Evolutionary conservation across 1,140 invertebrate genomes (phyloP).

Genomic region (Neoseiulus cucumeris): DNA sequence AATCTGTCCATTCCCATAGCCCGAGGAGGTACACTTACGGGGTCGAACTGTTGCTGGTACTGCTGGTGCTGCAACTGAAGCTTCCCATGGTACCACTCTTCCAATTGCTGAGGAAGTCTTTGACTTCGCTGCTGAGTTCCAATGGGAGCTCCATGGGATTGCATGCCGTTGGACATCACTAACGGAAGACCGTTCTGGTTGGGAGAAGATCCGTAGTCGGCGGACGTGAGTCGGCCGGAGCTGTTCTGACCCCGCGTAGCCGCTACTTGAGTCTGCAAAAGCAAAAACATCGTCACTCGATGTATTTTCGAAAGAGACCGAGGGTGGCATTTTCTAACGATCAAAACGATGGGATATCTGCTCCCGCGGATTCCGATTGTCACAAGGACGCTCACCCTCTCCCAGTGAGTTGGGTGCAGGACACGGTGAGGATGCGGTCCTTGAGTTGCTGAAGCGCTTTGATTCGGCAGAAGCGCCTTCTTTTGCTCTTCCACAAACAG

Average conservation of each 20-base stretch:
- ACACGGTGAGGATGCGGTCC: not conserved
- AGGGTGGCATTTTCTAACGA: no score
- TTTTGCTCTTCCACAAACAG: not conserved
- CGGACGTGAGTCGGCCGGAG: not conserved
- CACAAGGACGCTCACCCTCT: not conserved
- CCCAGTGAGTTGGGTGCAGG: not conserved
- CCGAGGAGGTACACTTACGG: not conserved
- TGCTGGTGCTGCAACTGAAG: not conserved
- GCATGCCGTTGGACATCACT: not conserved
- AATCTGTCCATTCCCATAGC: no score
- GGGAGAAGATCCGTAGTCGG: not conserved
- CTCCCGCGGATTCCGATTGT: no score
- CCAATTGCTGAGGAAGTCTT: not conserved
- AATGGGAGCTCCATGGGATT: not conserved
- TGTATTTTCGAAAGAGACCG: no score
- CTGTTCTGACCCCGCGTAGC: not conserved
- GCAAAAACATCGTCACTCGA: no score
- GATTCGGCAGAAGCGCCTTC: not conserved
- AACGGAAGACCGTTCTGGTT: constrained; percentile 7
- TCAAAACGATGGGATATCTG: no score
- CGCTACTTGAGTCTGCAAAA: not conserved
- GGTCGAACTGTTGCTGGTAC: constrained; percentile 4
- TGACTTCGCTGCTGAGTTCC: not conserved
- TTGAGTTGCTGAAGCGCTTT: no score
- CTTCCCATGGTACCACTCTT: constrained; percentile 1